Base-by-base conservation (phyloP, 2,888 invertebrate species). In the Papilio elwesi region DNA sequence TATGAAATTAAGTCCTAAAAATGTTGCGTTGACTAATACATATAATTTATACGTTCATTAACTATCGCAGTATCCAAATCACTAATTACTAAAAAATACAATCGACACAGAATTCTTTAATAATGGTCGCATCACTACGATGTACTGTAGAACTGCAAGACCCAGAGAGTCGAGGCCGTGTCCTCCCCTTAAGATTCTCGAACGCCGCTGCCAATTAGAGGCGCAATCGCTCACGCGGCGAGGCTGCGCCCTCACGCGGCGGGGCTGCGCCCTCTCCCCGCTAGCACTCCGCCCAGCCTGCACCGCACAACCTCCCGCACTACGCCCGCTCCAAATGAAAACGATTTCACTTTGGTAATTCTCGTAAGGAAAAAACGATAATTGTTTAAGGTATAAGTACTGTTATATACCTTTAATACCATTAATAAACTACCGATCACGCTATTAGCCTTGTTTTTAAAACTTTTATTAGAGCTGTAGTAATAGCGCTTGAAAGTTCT, bases 151-250 rank as follows among this genome's bases (percentile, higher is more conserved):
- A 64, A 85, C 87, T 87, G 78, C 87, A 89, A 90, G 89, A 88
- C 84, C 91, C 89, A 92, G 88, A 89, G 81, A 81, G 85, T 87
- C 85, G 85, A 83, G 86, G 87, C 87, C 86, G 57, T 90, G 90
- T 92, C 91, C 92, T 93, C 91, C 91, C 91, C 90, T 91, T 90
- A 94, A 94, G 94, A 94, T 91, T 94, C 93, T 93, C 91, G 93
- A 90, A 92, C 93, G 94, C 93, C 94, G 90, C 87, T 90, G 90
- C 94, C 94, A 94, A 94, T 94, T 94, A 94, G 92, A 92, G 89
- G 87, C 90, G 92, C 94, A 94, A 94, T 94, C 94, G 90, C 92
- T 94, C 94, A 93, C 89, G 90, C 91, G 91, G 91, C 89, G 87
- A 87, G 89, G 79, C 78, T 43, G 78, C 82, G 84, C 81, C 82